Evolutionary conservation across 2,797 vertebrate species (phyloP), one percentile per base, ranked within the genome.

Genomic region (Rhinogobio ventralis): DNA sequence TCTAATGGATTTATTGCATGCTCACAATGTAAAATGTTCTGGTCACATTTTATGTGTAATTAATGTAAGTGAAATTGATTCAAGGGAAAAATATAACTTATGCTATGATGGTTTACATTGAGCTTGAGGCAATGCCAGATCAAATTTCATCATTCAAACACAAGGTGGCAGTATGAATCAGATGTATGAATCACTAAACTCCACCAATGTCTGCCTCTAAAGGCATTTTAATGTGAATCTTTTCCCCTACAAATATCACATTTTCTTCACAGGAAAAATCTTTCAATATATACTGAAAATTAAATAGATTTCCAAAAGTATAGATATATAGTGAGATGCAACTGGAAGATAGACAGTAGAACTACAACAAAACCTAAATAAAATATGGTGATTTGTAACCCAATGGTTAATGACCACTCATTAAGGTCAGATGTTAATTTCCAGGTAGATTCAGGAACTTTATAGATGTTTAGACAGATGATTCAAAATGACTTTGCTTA

Each of bases 91-190:
- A 81, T 76, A 75, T 85, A 76, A 76, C 45, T 75, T 67, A 57
- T 23, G 30, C 49, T 81, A 28, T 72, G n/a, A 42, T 82, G 55
- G 17, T 64, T 67, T 10, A n/a, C 4, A 51, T 5, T 74, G 76
- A 53, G 69, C 19, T 69, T 78, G 19, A 88, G 64, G 49, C 28
- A n/a, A 25, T n/a, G 72, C 49, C 66, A 81, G 25, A 51, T 51
- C 0, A 51, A 42, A 76, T 20, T 86, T 51, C 30, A 57, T 36
- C 20, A 75, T 77, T 60, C 23, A 23, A 86, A 85, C 90, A 90
- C 87, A 83, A 88, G 90, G 49, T 85, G 88, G 90, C 87, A 87
- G 86, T 71, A 81, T 84, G n/a, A 8, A 36, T 15, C 46, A 85
- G 33, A 23, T 64, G n/a, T 64, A 10, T 84, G 25, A 23, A 60